Conservation (phyloP, 2,113 vertebrate genomes). For the Bothrops jararaca region DNA sequence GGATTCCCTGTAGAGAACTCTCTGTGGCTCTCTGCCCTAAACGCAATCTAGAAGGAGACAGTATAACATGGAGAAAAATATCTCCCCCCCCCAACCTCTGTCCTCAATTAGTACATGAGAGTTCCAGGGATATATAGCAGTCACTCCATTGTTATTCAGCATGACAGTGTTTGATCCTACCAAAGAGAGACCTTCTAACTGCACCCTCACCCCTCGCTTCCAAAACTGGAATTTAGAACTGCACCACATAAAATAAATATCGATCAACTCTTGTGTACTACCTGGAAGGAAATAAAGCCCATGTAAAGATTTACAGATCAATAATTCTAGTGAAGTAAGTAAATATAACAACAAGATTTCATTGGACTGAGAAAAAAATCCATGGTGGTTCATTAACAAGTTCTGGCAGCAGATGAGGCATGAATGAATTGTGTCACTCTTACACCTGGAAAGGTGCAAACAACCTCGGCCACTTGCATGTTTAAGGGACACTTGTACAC, state of each 20-base stretch:
- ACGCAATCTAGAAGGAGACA: too few relatives aligned
- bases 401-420: neutral
- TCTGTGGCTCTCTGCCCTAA: too few relatives aligned
- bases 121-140: neutral
- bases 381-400: neutral
- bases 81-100: neutral
- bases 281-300: neutral
- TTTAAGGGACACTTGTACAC: neutral
- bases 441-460: neutral
- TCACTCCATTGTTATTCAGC: neutral
- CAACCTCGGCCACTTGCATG: neutral
- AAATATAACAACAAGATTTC: neutral
- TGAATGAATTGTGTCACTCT: neutral
- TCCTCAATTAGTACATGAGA: neutral
- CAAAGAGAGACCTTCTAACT: neutral
- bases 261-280: neutral
- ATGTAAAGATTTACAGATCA: conserved; percentile 9
- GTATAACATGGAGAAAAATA: neutral
- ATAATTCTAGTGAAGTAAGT: conserved; percentile 13
- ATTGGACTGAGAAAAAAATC: neutral
- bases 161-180: neutral
- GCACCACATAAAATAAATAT: neutral
- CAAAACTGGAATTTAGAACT: neutral
- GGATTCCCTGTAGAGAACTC: too few relatives aligned
- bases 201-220: neutral